Evolutionary conservation across 2,888 invertebrate genomes (phyloP), one percentile per base, ranked within the genome.

Genomic region (Sarcophaga variegata): DNA sequence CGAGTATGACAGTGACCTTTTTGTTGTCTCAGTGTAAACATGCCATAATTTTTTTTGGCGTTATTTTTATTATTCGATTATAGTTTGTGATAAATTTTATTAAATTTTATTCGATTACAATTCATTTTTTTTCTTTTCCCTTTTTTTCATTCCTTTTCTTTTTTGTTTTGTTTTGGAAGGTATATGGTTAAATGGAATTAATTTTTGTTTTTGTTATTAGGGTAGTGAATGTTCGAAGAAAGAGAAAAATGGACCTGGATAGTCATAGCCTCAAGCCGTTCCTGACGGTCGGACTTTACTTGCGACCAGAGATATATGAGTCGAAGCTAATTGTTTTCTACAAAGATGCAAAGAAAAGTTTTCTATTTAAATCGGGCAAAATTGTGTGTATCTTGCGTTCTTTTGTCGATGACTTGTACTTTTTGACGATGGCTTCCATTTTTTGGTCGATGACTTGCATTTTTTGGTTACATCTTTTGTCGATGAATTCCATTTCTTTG

Each of bases 51-150:
- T 72, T 76, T 60, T 47, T n/a, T 25, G 27, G 60, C 64, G 72
- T 77, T 54, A 64, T 75, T 76, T 71, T 69, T 75, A 37, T 37
- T 37, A 37, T 37, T 62, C 67, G 66, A 81, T 83, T 83, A 75
- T 77, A 45, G 72, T 77, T 83, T 47, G 83, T 69, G 77, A 86
- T 86, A 83, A 81, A 78, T 83, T 86, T 83, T 83, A 78, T 83
- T 86, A 78, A 64, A 47, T 81, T 77, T 86, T 85, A 17, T 71
- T 72, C 62, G 37, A 6, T 66, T n/a, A 5, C 54, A 14, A 54
- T 54, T 54, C 54, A 54, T 49, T 49, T 14, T 12, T 14, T 14
- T 17, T 3, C 2, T 37, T 37, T 37, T 2, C 10, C 8, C 10
- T 37, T 37, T 37, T 37, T 37, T 8, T 8, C 6, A 3, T 37